Base-by-base conservation (phyloP, 1,140 invertebrate species). In the Calliphora vicina region DNA sequence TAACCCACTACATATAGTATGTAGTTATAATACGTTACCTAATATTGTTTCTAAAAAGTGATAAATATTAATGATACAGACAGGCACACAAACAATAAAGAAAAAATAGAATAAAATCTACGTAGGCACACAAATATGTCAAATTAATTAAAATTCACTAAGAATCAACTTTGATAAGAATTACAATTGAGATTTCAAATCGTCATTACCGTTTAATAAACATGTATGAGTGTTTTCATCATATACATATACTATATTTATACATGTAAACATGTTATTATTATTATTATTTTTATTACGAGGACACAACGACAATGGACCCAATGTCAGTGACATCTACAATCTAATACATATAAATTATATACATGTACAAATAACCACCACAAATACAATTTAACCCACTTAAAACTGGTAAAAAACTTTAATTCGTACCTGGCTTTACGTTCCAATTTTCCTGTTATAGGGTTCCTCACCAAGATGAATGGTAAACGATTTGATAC, bases 401-500 rank as follows among this genome's bases (percentile, higher is more conserved):
- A 23, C 45, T 25, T 67, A 67, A 61, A 67, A 23, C 61, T 23
- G 61, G 61, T 23, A 23, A 12, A 35, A 67, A 6, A 25, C 8
- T 25, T 23, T 20, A 10, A 73, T 43, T 91, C 92, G 92, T 91
- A 97, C 96, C 96, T 97, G 86, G 96, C 94, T 89, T 95, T 96
- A 82, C 96, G 93, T 84, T 94, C 93, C 86, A 96, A 92, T 84
- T 94, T 92, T 71, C 94, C 94, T 80, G 94, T 94, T 85, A 92
- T 91, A 67, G 94, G 92, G 91, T 96, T 94, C 87, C 94, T 93
- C 87, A 94, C 94, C 43, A 97, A 91, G 84, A 97, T 95, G 91
- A 97, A 97, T 9, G 97, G 97, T 87, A 97, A 92, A 86, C 97
- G 92, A 92, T 97, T 97, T 84, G 96, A 97, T 76, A 97, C 96